A percentile compares a stretch with the other conserved stretches of the same genome.
Evolutionary conservation across 2,113 vertebrate species (phyloP).

Genomic region (Tachycineta bicolor): DNA sequence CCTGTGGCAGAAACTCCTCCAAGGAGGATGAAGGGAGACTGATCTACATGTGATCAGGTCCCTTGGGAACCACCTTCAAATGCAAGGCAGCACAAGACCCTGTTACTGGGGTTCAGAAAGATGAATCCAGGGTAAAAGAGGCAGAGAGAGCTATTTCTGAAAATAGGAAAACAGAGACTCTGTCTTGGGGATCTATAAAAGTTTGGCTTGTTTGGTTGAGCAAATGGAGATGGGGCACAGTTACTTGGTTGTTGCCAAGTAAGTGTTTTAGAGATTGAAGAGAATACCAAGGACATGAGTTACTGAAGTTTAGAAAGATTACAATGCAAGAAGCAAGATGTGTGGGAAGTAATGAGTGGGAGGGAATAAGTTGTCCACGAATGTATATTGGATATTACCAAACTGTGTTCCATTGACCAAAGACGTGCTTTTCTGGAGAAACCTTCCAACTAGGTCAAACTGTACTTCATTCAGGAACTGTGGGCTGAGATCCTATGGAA

Average conservation of each 20-base stretch:
- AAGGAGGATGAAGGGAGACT: background rate
- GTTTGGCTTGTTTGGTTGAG: background rate
- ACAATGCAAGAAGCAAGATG: accelerated
- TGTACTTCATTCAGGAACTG: background rate
- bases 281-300: background rate
- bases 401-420: background rate
- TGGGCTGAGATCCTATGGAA: background rate
- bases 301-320: background rate
- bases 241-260: background rate
- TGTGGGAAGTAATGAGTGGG: background rate
- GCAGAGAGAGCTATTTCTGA: background rate
- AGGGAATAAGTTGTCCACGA: background rate
- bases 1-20: background rate
- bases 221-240: background rate
- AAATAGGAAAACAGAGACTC: background rate
- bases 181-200: background rate
- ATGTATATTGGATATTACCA: background rate
- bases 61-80: background rate
- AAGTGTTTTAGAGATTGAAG: background rate
- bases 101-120: background rate
- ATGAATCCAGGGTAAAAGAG: background rate
- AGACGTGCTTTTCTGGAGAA: background rate
- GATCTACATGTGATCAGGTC: accelerated
- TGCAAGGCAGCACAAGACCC: background rate
- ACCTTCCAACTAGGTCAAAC: background rate